Base-by-base conservation (phyloP, 2,797 vertebrate genomes). In the Falco biarmicus region DNA sequence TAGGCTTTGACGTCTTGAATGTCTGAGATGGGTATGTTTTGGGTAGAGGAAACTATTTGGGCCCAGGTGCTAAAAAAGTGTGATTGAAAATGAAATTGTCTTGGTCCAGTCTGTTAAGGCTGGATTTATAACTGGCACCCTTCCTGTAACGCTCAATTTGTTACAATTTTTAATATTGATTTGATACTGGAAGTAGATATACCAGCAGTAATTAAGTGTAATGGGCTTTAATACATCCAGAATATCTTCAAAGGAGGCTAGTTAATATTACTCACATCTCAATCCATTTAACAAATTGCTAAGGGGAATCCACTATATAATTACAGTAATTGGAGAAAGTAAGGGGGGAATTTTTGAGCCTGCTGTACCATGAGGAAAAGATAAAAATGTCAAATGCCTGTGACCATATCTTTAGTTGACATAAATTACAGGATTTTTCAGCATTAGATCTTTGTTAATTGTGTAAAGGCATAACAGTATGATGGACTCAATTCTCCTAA, bases 221-320 rank as follows among this genome's bases (percentile, higher is more conserved):
- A 84, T 68, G 34, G 29, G 18, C 48, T 90, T 94, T 91, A 88
- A 84, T 86, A 71, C 9, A 48, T 83, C n/a, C 53, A 81, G 56
- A 81, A 54, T 80, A 56, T 66, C 78, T 95, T 95, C 79, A 93
- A 92, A 96, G 63, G 57, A 88, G 19, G 32, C 65, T 74, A 65
- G 34, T 68, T 61, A 88, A 50, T 93, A 81, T 82, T 93, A 53
- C 21, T 89, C 41, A 74, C 47, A 53, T 93, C 19, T 53, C 66
- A 93, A 84, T 48, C 28, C n/a, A 48, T 71, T 93, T 79, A 91
- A 81, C 43, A 86, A 63, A 85, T 90, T 78, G 61, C 87, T 84
- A 59, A 69, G 18, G 31, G 57, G 51, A 90, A 92, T 71, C n/a
- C 9, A 17, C 53, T 57, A 9, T 29, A 45, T 85, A 81, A 86